Evolutionary conservation across 2,113 vertebrate species (phyloP), one percentile per base, ranked within the genome.

Genomic region (Tylochromis polylepis): DNA sequence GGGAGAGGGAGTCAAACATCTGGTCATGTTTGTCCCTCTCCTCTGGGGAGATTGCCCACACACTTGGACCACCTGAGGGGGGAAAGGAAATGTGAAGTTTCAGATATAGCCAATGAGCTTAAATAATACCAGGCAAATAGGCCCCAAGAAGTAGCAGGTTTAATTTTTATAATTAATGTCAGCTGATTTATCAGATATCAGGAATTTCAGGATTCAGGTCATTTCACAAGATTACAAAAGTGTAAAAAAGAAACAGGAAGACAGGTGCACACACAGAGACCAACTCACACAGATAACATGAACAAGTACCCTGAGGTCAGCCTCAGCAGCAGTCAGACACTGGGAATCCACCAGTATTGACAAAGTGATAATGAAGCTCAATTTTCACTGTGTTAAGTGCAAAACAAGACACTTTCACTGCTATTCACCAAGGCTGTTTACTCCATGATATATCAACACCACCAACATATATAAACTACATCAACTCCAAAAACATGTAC

Each of bases 31-130:
- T 99, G 89, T 79, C 88, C 83, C 98, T 96, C 93, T 99, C 98
- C 88, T 98, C 98, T 1, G 96, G 97, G 70, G 97, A 97, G 93
- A 99, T 97, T 16, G 97, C 97, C 98, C 98, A 99, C 85, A 98
- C 89, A 91, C 95, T 97, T 82, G 87, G 93, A 29, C 97, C 97
- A 92, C 97, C 98, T 98, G 59, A 20, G 87, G 49, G 53, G 5
- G 15, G 27, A 85, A 77, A 78, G 15, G 56, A 70, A 12, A 65
- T 27, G 3, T 15, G n/a, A 67, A 29, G 29, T 29, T 60, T 31
- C 20, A 65, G 38, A 9, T 3, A 46, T 2, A 43, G 29, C 9
- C 29, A 27, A 29, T 34, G 46, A 53, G 5, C 60, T 27, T 2
- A 60, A 29, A 55, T 22, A 11, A 59, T 46, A 14, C 15, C 14